Conservation (phyloP, 2,888 invertebrate genomes). For the Chrysodeixis includens region DNA sequence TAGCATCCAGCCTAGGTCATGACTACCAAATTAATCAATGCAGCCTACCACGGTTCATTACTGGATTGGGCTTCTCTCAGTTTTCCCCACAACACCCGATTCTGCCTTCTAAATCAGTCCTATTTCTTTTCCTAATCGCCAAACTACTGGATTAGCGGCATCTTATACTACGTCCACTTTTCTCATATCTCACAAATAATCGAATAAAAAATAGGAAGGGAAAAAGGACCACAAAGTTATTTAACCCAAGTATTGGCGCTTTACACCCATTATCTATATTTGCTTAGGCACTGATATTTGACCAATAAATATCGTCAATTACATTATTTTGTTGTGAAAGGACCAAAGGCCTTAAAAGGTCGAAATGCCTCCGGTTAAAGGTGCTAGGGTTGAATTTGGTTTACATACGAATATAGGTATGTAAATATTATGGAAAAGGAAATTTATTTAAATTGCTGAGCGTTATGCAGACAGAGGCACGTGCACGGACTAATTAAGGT, state of each 20-base stretch:
- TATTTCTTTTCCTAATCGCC: too few relatives aligned
- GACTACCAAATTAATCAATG: too few relatives aligned
- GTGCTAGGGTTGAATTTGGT: slow-evolving; percentile 5
- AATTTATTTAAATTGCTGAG: slow-evolving; percentile 8
- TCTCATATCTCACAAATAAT: background rate
- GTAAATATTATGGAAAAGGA: slow-evolving; percentile 1
- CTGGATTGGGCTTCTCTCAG: too few relatives aligned
- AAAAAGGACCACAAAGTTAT: background rate
- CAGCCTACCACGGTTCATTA: too few relatives aligned
- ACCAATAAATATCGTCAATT: slow-evolving; percentile 45
- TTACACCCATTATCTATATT: slow-evolving; percentile 33
- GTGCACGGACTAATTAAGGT: background rate
- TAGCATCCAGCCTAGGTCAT: too few relatives aligned
- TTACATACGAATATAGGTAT: slow-evolving; percentile 10
- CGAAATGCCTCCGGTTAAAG: slow-evolving; percentile 20
- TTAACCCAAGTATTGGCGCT: slow-evolving; percentile 1
- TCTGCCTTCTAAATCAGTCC: too few relatives aligned
- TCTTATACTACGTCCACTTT: too few relatives aligned
- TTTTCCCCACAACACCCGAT: too few relatives aligned
- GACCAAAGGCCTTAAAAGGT: slow-evolving; percentile 20
- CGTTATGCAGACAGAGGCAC: background rate
- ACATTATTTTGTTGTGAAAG: slow-evolving; percentile 48
- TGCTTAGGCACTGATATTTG: slow-evolving; percentile 46
- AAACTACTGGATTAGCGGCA: too few relatives aligned
- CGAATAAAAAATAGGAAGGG: background rate